Conservation (phyloP, 2,888 invertebrate species). For the Lasius fuliginosus region DNA sequence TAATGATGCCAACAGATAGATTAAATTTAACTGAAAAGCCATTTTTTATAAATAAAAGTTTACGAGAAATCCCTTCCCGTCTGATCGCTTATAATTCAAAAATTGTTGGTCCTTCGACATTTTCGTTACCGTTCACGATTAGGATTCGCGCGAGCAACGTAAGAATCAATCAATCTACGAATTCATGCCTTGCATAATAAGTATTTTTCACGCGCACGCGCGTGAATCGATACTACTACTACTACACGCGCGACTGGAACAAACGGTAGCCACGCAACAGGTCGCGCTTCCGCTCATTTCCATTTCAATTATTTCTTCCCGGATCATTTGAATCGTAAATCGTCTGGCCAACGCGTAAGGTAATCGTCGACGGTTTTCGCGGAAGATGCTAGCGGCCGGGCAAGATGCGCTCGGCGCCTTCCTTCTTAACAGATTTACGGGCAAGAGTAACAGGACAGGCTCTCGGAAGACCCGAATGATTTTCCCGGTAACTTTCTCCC, state of each 20-base stretch:
- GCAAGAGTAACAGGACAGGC: slow-evolving; percentile 34
- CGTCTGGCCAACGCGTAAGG: slow-evolving; percentile 52
- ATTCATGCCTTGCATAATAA: slow-evolving; percentile 1
- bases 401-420: slow-evolving; percentile 44
- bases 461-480: slow-evolving; percentile 59
- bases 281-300: slow-evolving; percentile 41
- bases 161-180: not conserved
- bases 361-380: slow-evolving; percentile 30
- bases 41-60: not conserved
- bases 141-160: not conserved
- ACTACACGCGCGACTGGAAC: not conserved
- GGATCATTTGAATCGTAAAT: slow-evolving; percentile 61
- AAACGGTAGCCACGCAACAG: slow-evolving; percentile 11
- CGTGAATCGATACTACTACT: too few species aligned
- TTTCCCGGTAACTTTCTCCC: slow-evolving; percentile 76
- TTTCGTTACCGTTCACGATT: not conserved
- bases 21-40: not conserved
- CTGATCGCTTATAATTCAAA: not conserved
- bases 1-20: not conserved
- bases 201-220: not conserved
- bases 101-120: not conserved
- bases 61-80: not conserved
- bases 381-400: slow-evolving; percentile 51
- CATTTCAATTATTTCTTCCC: slow-evolving; percentile 46
- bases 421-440: slow-evolving; percentile 52